phyloP scores from a whole-genome alignment of 53 echinoderm and acorn worm genomes.

The Luidia sarsii region DNA sequence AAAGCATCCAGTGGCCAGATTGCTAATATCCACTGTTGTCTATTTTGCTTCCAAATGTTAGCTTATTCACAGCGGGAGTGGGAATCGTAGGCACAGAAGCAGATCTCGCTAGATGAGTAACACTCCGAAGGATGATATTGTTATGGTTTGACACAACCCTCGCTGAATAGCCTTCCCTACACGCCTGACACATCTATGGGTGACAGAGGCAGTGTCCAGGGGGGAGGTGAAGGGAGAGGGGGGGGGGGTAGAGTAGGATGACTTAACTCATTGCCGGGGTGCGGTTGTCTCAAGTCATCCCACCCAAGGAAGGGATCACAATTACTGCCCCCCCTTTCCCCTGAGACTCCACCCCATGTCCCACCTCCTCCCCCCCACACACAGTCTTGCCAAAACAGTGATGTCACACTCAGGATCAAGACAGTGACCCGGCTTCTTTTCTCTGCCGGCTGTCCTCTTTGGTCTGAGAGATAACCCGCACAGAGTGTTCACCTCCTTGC shows the following conservation, averaged over 20 bases:
- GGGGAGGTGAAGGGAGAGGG: no score
- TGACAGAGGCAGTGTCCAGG: no score
- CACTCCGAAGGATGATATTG: neutral
- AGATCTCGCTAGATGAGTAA: no score
- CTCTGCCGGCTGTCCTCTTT: neutral
- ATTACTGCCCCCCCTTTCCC: neutral
- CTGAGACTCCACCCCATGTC: neutral
- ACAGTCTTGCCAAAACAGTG: neutral
- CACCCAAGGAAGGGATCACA: neutral
- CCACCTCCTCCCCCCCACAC: neutral
- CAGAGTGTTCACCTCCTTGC: neutral
- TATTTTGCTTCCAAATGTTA: no score
- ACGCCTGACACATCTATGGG: no score
- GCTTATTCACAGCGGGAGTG: no score
- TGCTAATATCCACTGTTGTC: no score
- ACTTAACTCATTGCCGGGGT: conserved; percentile 13
- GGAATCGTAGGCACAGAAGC: no score
- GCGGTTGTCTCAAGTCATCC: neutral
- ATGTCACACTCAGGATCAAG: neutral
- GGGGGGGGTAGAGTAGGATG: no score
- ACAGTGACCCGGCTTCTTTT: neutral
- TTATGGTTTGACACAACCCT: no score
- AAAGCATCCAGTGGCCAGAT: no score
- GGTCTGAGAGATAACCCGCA: neutral
- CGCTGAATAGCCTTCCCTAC: no score